Conservation (phyloP, 2,797 vertebrate genomes). For the Alosa sapidissima region DNA sequence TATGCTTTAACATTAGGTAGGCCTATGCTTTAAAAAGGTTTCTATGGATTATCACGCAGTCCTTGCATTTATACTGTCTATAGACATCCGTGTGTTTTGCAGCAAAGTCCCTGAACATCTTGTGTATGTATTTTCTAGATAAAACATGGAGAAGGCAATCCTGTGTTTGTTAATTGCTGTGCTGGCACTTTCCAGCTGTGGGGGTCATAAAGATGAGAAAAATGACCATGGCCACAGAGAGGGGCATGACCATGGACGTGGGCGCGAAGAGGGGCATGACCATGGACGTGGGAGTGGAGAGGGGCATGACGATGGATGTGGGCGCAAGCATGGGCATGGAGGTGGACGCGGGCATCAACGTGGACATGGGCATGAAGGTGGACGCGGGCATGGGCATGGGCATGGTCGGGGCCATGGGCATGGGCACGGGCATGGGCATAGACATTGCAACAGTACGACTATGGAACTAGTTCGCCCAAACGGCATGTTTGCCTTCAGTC, state of each 20-base stretch:
- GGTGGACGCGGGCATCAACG: not conserved
- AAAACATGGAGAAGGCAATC: conserved; percentile 22
- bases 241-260: conserved; percentile 28
- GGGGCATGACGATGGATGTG: conserved; percentile 29
- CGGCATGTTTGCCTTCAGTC: conserved; percentile 75
- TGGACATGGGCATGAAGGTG: not conserved
- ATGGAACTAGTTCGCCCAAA: conserved; percentile 60
- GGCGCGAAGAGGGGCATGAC: too few relatives aligned
- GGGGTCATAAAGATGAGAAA: not conserved
- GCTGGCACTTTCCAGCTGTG: not conserved
- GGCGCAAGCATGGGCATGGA: not conserved
- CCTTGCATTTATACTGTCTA: too few relatives aligned
- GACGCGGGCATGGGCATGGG: not conserved
- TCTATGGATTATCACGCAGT: too few relatives aligned
- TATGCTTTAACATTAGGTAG: too few relatives aligned
- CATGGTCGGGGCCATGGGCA: not conserved
- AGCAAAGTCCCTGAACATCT: not conserved
- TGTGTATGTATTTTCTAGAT: not conserved
- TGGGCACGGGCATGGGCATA: conserved; percentile 33
- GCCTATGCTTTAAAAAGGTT: too few relatives aligned
- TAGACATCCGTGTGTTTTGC: too few relatives aligned
- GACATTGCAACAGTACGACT: not conserved
- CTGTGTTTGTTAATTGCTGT: conserved; percentile 20
- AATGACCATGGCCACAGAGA: not conserved
- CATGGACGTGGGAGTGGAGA: not conserved